These are phyloP conservation scores for Herpetotheres cachinnans DNA, from an alignment of 2,113 vertebrate species.

Conservation along the genomic window DNA sequence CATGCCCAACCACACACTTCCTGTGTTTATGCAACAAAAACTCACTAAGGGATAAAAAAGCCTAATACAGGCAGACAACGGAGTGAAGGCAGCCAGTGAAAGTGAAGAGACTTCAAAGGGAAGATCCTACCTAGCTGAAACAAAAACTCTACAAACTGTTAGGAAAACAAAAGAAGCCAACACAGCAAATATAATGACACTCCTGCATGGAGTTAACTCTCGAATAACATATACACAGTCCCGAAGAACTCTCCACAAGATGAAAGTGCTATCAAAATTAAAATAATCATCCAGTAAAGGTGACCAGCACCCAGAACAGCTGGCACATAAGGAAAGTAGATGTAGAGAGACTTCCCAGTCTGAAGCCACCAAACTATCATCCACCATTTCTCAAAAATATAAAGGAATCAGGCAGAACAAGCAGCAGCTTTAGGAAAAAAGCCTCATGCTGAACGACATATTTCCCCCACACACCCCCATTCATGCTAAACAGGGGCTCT, in stretches of 20 bases:
- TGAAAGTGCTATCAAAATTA: neutral
- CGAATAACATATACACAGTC: neutral
- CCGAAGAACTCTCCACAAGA: neutral
- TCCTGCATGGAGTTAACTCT: neutral
- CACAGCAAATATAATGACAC: neutral
- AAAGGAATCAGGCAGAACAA: neutral
- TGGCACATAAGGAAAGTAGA: fast-evolving
- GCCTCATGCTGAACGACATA: fast-evolving
- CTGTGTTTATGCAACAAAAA: neutral
- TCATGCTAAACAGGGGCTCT: neutral
- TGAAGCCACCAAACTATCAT: neutral
- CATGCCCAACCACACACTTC: fast-evolving
- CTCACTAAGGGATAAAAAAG: neutral
- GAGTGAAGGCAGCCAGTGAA: neutral
- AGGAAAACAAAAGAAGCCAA: neutral
- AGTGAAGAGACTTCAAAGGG: neutral
- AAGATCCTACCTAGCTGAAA: neutral
- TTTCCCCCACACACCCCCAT: neutral
- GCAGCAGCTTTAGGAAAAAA: neutral
- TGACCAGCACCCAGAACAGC: neutral
- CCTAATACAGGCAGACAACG: neutral
- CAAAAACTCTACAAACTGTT: neutral
- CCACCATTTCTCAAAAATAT: neutral
- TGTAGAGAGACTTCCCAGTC: neutral
- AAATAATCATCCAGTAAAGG: neutral